Conservation (phyloP, 2,888 invertebrate species). For the Temnothorax ravouxi region DNA sequence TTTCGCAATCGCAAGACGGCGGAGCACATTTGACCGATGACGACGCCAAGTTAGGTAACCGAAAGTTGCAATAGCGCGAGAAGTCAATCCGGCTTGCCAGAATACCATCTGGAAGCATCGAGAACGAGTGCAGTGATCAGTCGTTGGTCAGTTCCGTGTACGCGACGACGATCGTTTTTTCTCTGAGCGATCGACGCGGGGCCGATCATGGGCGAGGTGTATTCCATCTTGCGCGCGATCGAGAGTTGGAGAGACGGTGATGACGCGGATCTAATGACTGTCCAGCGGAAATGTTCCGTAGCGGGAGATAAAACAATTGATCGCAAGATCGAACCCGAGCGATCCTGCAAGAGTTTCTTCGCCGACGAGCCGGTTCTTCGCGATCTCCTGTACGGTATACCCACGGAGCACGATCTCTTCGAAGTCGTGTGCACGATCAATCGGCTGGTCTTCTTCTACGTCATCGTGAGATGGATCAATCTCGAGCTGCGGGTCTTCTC, state of each 20-base stretch:
- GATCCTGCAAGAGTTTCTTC: constrained; percentile 63
- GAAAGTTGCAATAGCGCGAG: constrained; percentile 43
- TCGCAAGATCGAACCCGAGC: constrained; percentile 26
- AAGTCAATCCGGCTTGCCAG: constrained; percentile 45
- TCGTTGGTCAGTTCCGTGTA: constrained; percentile 58
- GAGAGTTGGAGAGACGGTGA: constrained; percentile 41
- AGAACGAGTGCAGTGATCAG: constrained; percentile 55
- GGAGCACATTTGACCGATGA: constrained; percentile 76
- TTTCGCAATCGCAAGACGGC: constrained; percentile 65
- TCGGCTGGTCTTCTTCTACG: constrained; percentile 78
- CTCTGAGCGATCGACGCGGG: neutral
- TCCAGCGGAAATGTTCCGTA: constrained; percentile 26
- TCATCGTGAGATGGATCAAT: constrained; percentile 80
- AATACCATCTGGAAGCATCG: constrained; percentile 32
- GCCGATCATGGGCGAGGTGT: constrained; percentile 62
- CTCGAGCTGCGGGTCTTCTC: constrained; percentile 76
- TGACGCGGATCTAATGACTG: constrained; percentile 12
- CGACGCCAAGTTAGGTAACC: constrained; percentile 76
- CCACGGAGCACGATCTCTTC: constrained; percentile 69
- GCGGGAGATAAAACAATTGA: constrained; percentile 17
- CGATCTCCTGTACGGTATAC: constrained; percentile 74
- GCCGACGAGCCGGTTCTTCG: constrained; percentile 75
- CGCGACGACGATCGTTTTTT: constrained; percentile 40
- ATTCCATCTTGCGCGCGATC: constrained; percentile 50
- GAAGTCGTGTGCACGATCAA: constrained; percentile 78